Percentiles rank a stretch among this genome's conserved stretches.
Evolutionary conservation across 2,888 invertebrate genomes (phyloP).

Genomic region (Halictus quadricinctus): DNA sequence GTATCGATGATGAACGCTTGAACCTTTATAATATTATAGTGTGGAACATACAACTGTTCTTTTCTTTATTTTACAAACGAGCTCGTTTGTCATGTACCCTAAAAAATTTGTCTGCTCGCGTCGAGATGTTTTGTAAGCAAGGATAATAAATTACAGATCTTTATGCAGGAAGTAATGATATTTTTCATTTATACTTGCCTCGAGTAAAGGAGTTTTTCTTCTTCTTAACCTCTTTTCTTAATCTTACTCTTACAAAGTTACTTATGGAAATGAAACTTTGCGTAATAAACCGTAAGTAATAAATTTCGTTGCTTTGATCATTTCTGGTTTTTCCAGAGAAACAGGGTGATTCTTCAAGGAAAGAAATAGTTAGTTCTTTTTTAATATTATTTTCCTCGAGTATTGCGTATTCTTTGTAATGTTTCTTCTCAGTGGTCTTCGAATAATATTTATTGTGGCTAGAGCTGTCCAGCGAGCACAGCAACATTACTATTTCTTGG

Average conservation of each 20-base stretch:
- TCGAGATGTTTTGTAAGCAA: too few species aligned
- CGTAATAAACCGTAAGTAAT: too few species aligned
- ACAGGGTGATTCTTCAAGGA: not conserved
- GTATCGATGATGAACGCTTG: not conserved
- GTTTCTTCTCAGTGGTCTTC: not conserved
- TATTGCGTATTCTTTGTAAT: not conserved
- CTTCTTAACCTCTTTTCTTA: too few species aligned
- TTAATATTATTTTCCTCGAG: not conserved
- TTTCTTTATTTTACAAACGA: not conserved
- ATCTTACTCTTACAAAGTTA: too few species aligned
- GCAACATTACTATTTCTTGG: not conserved
- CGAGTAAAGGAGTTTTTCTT: too few species aligned
- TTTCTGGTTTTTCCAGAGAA: not conserved
- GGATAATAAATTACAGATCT: too few species aligned
- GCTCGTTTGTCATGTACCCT: too few species aligned
- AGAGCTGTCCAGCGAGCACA: not conserved
- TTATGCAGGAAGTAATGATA: too few species aligned
- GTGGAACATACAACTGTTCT: not conserved
- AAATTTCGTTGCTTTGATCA: not conserved
- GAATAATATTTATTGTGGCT: not conserved
- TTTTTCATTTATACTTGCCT: too few species aligned
- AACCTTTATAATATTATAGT: not conserved
- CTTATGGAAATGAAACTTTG: too few species aligned
- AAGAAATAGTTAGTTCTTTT: not conserved
- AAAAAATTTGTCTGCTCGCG: too few species aligned